These are phyloP conservation scores for Amphiprion clarkii DNA, from an alignment of 2,797 vertebrate genomes.

Conservation along the genomic window DNA sequence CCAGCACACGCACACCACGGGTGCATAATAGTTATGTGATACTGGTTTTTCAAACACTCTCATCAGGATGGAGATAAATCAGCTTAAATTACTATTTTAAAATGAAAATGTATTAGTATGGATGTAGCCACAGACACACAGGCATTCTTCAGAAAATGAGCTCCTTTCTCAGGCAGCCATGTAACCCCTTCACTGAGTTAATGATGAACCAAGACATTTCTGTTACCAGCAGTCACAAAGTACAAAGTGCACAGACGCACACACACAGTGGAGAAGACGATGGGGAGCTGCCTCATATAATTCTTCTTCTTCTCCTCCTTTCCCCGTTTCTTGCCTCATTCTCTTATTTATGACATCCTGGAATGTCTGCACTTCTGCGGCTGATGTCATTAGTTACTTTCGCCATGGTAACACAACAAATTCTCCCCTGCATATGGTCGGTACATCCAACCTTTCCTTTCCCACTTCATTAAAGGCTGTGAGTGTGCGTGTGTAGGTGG, in stretches of 20 bases:
- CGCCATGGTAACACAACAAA: constrained; percentile 79
- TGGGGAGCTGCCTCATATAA: constrained; percentile 26
- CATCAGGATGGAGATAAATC: too few species aligned
- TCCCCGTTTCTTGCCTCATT: constrained; percentile 40
- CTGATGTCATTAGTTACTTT: constrained; percentile 73
- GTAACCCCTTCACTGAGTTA: constrained; percentile 39
- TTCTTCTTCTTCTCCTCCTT: constrained; percentile 11
- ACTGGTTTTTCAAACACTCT: too few species aligned
- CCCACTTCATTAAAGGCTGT: constrained; percentile 39
- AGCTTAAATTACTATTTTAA: too few species aligned
- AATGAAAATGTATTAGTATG: too few species aligned
- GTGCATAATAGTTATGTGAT: too few species aligned
- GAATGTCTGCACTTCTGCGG: constrained; percentile 68
- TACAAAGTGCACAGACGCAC: not conserved
- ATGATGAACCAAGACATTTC: constrained; percentile 55
- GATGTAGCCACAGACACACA: constrained; percentile 5
- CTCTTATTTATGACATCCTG: constrained; percentile 56
- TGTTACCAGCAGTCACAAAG: constrained; percentile 37
- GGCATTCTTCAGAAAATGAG: not conserved
- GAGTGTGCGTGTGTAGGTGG: constrained; percentile 6
- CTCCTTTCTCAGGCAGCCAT: constrained; percentile 8
- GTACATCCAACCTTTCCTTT: constrained; percentile 50
- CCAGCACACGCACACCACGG: too few species aligned
- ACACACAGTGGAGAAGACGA: constrained; percentile 14
- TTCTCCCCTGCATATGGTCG: constrained; percentile 43